Base-by-base conservation (phyloP, 30 jellyfish, hydroid and myxozoan species). In the Calvadosia cruxmelitensis region DNA sequence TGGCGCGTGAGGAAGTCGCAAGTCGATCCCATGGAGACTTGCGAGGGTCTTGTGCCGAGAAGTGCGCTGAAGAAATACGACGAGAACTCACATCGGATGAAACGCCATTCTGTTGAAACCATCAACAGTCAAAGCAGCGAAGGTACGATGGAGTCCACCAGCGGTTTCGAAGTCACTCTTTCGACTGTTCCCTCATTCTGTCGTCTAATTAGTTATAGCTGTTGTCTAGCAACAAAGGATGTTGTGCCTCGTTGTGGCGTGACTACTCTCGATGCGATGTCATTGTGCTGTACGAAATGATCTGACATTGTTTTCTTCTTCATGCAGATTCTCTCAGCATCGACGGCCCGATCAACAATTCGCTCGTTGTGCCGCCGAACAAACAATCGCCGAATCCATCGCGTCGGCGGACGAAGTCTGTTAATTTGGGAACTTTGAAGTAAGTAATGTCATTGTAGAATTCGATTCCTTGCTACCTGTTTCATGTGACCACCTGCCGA, bases 61-160 rank as follows among this genome's bases (percentile, higher is more conserved):
- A 72, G 66, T 49, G 33, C 80, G 15, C 52, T 89, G 75, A 72
- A 84, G 33, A 81, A 69, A 48, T 52, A 68, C 34, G 98, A 89
- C 20, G 98, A 89, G 20, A 75, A 78, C 25, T 35, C 65, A 72
- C 68, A 89, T 49, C 63, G 31, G 51, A 79, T 74, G 23, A 89
- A 80, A 31, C 61, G 95, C 26, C 68, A 67, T 29, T 89, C 98
- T 31, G 76, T 82, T 50, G 98, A 89, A 51, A 89, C 98, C 13
- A 49, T 89, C 69, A 77, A 89, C 74, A 89, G 98, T 50, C 98
- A 89, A 72, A 89, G 98, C 78, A 89, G 98, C 51, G 98, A 89
- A 81, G 98, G 98, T 89, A 64, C n/a, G n/a, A n/a, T n/a, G n/a
- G n/a, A n/a, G n/a, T n/a, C n/a, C n/a, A n/a, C n/a, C n/a, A n/a